A percentile compares a stretch with the other conserved stretches of the same genome.
phyloP scores from a whole-genome alignment of 2,113 vertebrate species.

The Agelaius phoeniceus region DNA sequence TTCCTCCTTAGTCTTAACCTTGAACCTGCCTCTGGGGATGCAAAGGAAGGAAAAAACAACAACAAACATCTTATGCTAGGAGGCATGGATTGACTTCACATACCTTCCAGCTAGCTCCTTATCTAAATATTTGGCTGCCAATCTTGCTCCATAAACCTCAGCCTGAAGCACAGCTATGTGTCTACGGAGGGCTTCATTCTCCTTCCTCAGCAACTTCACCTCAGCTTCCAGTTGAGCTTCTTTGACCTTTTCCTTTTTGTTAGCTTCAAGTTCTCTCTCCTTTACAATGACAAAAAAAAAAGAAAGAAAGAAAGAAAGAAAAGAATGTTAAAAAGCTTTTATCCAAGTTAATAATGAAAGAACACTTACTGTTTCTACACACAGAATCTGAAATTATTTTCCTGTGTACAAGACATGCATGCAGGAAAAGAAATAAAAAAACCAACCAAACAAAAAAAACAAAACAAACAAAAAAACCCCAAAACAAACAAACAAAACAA shows the following conservation, averaged over 20 bases:
- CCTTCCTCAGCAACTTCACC: conserved; percentile 88
- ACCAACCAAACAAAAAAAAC: not conserved
- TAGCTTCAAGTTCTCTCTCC: conserved; percentile 91
- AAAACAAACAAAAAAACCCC: not conserved
- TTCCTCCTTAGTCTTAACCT: not conserved
- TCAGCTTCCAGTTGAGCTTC: conserved; percentile 93
- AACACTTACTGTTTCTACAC: not conserved
- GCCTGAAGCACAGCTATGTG: conserved; percentile 98
- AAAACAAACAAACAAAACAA: not conserved
- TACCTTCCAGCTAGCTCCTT: conserved; percentile 97
- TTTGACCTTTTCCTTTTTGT: conserved; percentile 91
- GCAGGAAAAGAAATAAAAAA: not conserved
- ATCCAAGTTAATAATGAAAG: not conserved
- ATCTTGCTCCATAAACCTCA: conserved; percentile 95
- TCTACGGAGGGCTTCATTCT: conserved; percentile 95
- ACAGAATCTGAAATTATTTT: not conserved
- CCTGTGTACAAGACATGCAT: not conserved
- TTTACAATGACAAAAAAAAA: conserved; percentile 15
- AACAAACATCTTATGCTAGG: not conserved
- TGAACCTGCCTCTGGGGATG: not conserved
- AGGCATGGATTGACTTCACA: not conserved
- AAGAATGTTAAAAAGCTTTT: not conserved
- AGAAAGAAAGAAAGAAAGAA: not conserved
- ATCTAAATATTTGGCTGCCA: conserved; percentile 97
- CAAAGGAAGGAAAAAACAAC: not conserved